Evolutionary conservation across 53 echinoderm and acorn worm genomes (phyloP), one percentile per base, ranked within the genome.

Genomic region (Zoroaster sp.): DNA sequence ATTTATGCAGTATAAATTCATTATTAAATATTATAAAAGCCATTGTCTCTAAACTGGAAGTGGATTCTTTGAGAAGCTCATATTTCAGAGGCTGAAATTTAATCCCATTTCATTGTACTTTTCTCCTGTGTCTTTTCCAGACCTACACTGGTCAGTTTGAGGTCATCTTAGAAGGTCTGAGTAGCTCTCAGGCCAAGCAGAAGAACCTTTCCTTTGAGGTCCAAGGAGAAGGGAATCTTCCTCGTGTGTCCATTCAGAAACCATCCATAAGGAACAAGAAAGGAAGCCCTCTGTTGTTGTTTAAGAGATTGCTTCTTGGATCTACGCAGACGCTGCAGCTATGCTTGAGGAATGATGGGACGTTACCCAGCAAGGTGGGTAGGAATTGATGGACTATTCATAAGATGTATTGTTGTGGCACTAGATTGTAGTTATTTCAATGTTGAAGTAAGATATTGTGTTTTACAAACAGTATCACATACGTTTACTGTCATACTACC

Each of bases 171-270:
- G 98, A 98, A 17, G 98, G 98, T 0, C 85, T 98, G 73, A 87
- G 94, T 18, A 93, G 95, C 18, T 54, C 93, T 3, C 94, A 89
- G 81, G 92, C 98, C 88, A 98, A 98, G 87, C 92, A 89, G 72
- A 93, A 92, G 66, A 98, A 92, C 77, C 90, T 98, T 15, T 92
- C 89, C 43, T 98, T 95, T 83, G 98, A 98, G 66, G 98, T 98
- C 12, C 98, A 98, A 81, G 98, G 98, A 15, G 98, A 98, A 59
- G 98, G 98, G 38, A 98, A 98, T 90, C 87, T 98, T 17, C 98
- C 98, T 36, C 86, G 98, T 35, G 86, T 91, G 37, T 87, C 95
- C 0, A 78, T 96, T 59, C 33, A 79, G 75, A 95, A 95, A 52
- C 98, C 98, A 3, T 88, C 93, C 37, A 88, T 98, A 54, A 92